phyloP scores from a whole-genome alignment of 2,797 vertebrate genomes.

The Melanotaenia pygmaea region DNA sequence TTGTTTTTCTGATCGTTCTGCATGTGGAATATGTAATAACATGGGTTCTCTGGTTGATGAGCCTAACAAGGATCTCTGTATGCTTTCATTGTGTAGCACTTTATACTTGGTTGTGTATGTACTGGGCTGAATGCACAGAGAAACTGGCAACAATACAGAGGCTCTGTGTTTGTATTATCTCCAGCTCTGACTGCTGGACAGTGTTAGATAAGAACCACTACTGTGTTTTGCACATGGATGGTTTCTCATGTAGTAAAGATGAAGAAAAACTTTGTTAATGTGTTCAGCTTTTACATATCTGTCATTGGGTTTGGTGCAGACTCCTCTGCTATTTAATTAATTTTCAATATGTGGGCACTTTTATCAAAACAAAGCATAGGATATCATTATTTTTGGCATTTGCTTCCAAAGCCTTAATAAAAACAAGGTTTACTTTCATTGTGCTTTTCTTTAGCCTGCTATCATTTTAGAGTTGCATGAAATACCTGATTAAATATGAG shows the following conservation, averaged over 20 bases:
- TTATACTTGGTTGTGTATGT: conserved; percentile 38
- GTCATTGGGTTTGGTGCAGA: conserved; percentile 3
- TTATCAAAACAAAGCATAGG: conserved; percentile 27
- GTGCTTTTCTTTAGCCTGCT: conserved; percentile 67
- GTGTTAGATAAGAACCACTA: conserved; percentile 59
- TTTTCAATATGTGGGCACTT: conserved; percentile 17
- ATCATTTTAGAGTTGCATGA: conserved; percentile 21
- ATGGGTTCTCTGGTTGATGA: conserved; percentile 37
- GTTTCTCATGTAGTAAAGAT: conserved; percentile 57
- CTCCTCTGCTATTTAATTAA: conserved; percentile 32
- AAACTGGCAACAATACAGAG: conserved; percentile 62
- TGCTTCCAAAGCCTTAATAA: conserved; percentile 18
- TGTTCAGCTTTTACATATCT: conserved; percentile 39
- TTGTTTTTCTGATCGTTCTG: conserved; percentile 43
- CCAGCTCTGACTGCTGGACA: conserved; percentile 53
- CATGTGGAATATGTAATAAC: conserved; percentile 51
- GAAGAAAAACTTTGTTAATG: conserved; percentile 61
- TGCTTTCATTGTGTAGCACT: conserved; percentile 42
- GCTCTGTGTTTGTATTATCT: conserved; percentile 69
- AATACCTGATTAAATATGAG: conserved; percentile 14
- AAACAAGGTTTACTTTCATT: conserved; percentile 45
- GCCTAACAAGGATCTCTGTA: conserved; percentile 41
- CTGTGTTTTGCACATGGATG: conserved; percentile 45
- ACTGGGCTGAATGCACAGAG: conserved; percentile 9
- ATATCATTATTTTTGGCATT: conserved; percentile 12